Evolutionary conservation across 2,113 vertebrate genomes (phyloP), one percentile per base, ranked within the genome.

Genomic region (Pelusios castaneus): DNA sequence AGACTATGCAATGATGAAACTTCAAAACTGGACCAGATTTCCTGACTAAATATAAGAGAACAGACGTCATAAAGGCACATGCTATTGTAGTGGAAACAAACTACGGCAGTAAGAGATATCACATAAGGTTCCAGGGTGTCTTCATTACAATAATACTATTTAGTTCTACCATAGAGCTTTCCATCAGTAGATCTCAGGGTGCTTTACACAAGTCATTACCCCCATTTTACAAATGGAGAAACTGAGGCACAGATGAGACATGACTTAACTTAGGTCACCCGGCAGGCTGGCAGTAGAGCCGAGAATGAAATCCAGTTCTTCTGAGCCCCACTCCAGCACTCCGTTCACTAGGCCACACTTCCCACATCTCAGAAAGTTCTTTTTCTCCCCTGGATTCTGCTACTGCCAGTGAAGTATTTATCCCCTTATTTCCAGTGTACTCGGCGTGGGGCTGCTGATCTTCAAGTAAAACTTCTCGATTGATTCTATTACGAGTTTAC

Each of bases 301-400:
- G 67, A 2, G 67, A 34, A 0, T 22, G 60, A 55, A 75, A 17
- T 5, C 9, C 5, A 5, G 1, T 49, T 17, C 31, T 76, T 13
- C 41, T 82, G 45, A 67, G 60, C 19, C 1, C 0, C 77, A n/a
- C 25, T 3, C 17, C 2, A 0, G 10, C 1, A 29, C 38, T 79
- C 0, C 0, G 16, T 49, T 47, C 10, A 2, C 0, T 63, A 22
- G 22, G 34, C 19, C 21, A 56, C 12, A 31, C 43, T n/a, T 73
- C 56, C 45, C 73, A n/a, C 63, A 6, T 5, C 41, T 34, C 4
- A 54, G 41, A 34, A 81, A 54, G 77, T 0, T 0, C 10, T 19
- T 1, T 0, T 58, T 78, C n/a, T 45, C 14, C 47, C 47, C 60
- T 63, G 25, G 55, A 43, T 14, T 12, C 34, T 25, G 38, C 54